Base-by-base conservation (phyloP, 30 jellyfish, hydroid and myxozoan species). In the Cassiopea andromeda region DNA sequence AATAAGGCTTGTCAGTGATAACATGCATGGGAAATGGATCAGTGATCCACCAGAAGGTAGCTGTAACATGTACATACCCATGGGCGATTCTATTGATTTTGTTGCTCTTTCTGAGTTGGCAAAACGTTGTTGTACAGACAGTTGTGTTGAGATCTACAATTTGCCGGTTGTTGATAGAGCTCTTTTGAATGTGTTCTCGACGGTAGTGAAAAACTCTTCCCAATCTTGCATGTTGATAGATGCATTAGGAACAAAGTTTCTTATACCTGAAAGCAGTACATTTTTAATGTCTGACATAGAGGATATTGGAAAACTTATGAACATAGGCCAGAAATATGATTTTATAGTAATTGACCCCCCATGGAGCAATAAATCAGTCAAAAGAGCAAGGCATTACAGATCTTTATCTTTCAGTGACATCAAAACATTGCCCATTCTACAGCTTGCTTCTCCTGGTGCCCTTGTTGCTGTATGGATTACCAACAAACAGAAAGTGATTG, bases 281-380 rank as follows among this genome's bases (percentile, higher is more conserved):
- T 86, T 86, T 60, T 74, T 86, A 1, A 75, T 86, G 85, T 86
- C 93, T 2, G 93, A 86, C 27, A 44, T 86, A 50, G 84, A 86
- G 19, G 84, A 86, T 7, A n/a, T 86, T 58, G 75, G 70, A 19
- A 81, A 48, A 9, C 72, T 79, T 58, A 1, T 60, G 50, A 64
- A 18, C 27, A 1, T 71, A 96, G 98, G 96, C 16, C 69, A 50
- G 18, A 80, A 44, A 14, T 96, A 85, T 82, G 97, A 92, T 71
- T 50, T 96, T 43, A 86, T 96, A 47, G 95, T 91, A 13, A 79
- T 89, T 60, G 99, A 96, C 80, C 99, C 99, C 43, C 99, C 99
- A 1, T 96, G 99, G 99, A 92, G 89, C 82, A 96, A 96, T 87
- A 96, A 96, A 66, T 96, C 99, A 2, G 98, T 89, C 38, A 96